phyloP scores from a whole-genome alignment of 1,140 invertebrate genomes.

The Amphibalanus amphitrite region DNA sequence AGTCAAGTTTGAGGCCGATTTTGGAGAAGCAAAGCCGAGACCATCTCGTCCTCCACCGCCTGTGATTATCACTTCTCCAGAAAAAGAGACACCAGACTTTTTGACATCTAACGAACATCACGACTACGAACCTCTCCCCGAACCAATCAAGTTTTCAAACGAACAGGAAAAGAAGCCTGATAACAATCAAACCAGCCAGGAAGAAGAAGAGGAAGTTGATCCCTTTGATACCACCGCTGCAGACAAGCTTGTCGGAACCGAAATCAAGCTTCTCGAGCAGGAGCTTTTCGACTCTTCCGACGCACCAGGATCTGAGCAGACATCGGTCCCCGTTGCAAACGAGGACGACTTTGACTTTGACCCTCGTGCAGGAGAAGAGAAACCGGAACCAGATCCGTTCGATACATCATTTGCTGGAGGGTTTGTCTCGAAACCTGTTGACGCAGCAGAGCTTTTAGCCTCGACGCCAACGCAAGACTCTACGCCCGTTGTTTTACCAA shows the following conservation, averaged over 20 bases:
- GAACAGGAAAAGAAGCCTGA: conserved; percentile 13
- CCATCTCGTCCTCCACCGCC: conserved; percentile 11
- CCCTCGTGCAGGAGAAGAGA: conserved; percentile 41
- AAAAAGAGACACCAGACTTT: conserved; percentile 15
- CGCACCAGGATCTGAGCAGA: neutral
- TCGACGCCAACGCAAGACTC: neutral
- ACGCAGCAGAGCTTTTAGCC: conserved; percentile 5
- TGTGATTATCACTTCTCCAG: conserved; percentile 4
- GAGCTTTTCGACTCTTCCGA: conserved; percentile 14
- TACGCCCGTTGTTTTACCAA: conserved; percentile 12
- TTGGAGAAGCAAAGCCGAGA: conserved; percentile 36
- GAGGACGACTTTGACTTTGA: conserved; percentile 48
- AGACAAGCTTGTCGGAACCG: conserved; percentile 16
- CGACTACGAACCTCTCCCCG: conserved; percentile 6
- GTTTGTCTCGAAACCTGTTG: conserved; percentile 15
- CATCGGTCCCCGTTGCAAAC: conserved; percentile 21
- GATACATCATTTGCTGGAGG: conserved; percentile 23
- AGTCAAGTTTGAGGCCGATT: conserved; percentile 73
- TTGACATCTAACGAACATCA: conserved; percentile 14
- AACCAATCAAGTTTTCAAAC: conserved; percentile 13
- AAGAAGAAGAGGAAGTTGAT: conserved; percentile 17
- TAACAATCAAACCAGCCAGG: conserved; percentile 11
- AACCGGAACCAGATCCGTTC: conserved; percentile 22
- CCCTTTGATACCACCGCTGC: conserved; percentile 21
- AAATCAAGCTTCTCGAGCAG: conserved; percentile 17